Base-by-base conservation (phyloP, 2,113 vertebrate species). In the Xiphophorus couchianus region DNA sequence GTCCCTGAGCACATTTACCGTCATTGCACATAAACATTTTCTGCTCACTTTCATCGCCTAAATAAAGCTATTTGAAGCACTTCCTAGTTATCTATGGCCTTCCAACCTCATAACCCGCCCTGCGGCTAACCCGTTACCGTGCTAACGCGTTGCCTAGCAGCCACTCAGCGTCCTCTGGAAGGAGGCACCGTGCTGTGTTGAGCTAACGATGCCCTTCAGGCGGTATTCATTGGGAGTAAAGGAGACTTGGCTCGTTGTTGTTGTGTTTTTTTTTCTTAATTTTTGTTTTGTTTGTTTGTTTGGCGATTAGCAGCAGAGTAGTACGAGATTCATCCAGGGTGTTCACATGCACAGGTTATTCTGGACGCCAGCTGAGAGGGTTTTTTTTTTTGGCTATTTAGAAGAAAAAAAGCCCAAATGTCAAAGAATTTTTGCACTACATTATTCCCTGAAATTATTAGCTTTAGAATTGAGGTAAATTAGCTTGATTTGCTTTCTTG, bases 1-100 rank as follows among this genome's bases (percentile, higher is more conserved):
- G 84, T 94, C 92, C 93, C 92, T 93, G 93, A 95, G 92, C 92
- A 83, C 90, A 91, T 37, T 37, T 73, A 78, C 84, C 64, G 66
- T 86, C 89, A 92, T 91, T 87, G 85, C 89, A 90, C 90, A 85
- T 88, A 62, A 77, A 84, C 62, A 70, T 68, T 77, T 76, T 78
- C 74, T 69, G 31, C 68, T 71, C 25, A 31, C 73, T 74, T 65
- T 77, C 71, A 44, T 65, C 33, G 82, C 91, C 72, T 90, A 87
- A 84, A 91, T 93, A 91, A 91, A 92, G 88, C 91, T 90, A 81
- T 84, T 58, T 76, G 39, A 78, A 86, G 72, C 80, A 77, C 75
- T 63, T 19, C 5, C 44, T 75, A 81, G 80, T 69, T 81, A 13
- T 37, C 48, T 63, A 74, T 35, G 27, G 76, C 58, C 74, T 60